Base-by-base conservation (phyloP, 2,888 invertebrate species). In the Crematogaster levior region DNA sequence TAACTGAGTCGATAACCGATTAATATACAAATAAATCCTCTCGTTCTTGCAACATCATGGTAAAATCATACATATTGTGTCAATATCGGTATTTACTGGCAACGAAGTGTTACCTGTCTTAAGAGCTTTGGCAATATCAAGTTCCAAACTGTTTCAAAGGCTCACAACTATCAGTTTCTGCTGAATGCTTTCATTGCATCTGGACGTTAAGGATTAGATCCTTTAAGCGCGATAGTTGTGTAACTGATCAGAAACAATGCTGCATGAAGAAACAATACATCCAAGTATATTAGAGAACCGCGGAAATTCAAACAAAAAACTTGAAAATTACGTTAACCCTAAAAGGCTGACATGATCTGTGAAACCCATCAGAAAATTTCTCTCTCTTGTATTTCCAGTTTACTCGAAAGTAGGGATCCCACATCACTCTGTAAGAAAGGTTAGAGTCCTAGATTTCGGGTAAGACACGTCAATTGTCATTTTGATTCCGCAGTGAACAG, bases 131-230 rank as follows among this genome's bases (percentile, higher is more conserved):
- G 46, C 24, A 70, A 79, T 79, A 79, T 79, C 68, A 46, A 79
- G 34, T 79, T 70, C 12, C 12, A 68, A 56, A 70, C 56, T 43
- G 34, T 70, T 79, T 58, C 70, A 79, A 68, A 46, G 30, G 56
- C 21, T 46, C 43, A 34, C 21, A 34, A 56, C 68, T 79, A 79
- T 70, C 43, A 79, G 70, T 70, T 79, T 58, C 70, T 46, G 24
- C 56, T 56, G 65, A 70, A 79, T 68, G 77, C 68, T 79, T 40
- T 75, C 75, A n/a, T 27, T 51, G 46, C 21, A n/a, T 77, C 21
- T 75, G 15, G 24, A 68, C 43, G 68, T 68, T 34, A 70, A 56
- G n/a, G 53, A 77, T 56, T 68, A 63, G 34, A 68, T 75, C 27
- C 51, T 75, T 75, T 34, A 70, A 79, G 10, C 34, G 24, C 34